Base-by-base conservation (phyloP, 2,113 vertebrate species). In the Takifugu bimaculatus region DNA sequence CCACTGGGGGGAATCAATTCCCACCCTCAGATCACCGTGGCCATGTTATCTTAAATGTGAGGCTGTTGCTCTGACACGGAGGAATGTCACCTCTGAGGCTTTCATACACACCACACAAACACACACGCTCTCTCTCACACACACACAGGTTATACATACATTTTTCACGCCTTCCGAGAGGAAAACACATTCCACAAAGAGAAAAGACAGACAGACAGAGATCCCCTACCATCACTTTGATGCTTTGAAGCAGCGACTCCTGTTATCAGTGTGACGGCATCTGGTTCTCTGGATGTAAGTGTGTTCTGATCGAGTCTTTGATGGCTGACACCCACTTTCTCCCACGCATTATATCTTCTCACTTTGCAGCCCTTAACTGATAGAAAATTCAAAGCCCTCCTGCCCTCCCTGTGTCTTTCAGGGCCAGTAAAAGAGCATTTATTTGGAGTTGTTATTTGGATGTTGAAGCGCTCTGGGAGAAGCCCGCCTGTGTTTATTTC, bases 1-100 rank as follows among this genome's bases (percentile, higher is more conserved):
- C 82, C 80, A 75, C 67, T 42, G 65, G 65, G 79, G 78, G 81
- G 77, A 90, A 90, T 88, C 74, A 72, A 91, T 91, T 91, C 87
- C 88, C 88, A 83, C 81, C 89, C 87, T 85, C 70, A 88, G 79
- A 89, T 87, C 81, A 85, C 84, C 86, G 69, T 88, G 82, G 80
- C 83, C 47, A 54, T 90, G 86, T 91, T 91, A 86, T 89, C 85
- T 87, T 90, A 90, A 91, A 90, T 87, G 87, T 87, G 89, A 88
- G 86, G 83, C 83, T 85, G 84, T 83, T 82, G 75, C 78, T 85
- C 85, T 90, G 82, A 83, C 77, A 82, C 13, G 20, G 52, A 86
- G 80, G 88, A 90, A 89, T 86, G 83, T 90, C 88, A 79, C 78
- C 85, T 88, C 74, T 77, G 75, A 81, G 72, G 75, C 67, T 77